Evolutionary conservation across 2,888 invertebrate genomes (phyloP).

Genomic region (Sarcophaga carnaria): DNA sequence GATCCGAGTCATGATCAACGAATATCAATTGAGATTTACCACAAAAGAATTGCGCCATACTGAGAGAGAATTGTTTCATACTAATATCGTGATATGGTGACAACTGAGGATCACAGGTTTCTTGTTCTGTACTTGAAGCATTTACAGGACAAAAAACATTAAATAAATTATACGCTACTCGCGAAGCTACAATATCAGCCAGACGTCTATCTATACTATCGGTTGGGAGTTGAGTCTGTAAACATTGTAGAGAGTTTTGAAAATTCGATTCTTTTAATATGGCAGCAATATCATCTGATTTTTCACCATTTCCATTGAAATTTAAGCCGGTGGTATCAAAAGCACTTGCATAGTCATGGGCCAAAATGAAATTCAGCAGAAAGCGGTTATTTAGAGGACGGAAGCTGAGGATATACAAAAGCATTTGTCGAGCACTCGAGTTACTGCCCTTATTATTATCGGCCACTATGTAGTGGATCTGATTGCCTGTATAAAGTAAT

Average conservation of each 20-base stretch:
- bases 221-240: constrained; percentile 69
- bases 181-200: constrained; percentile 76
- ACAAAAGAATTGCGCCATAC: constrained; percentile 77
- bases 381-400: constrained; percentile 74
- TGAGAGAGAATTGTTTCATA: constrained; percentile 73
- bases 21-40: constrained; percentile 67
- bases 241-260: constrained; percentile 65
- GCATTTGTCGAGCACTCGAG: constrained; percentile 71
- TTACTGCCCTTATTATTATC: neutral
- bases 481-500: too few species aligned
- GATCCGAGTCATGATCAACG: constrained; percentile 74
- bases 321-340: constrained; percentile 73
- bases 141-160: too few species aligned
- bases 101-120: too few species aligned
- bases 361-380: constrained; percentile 75
- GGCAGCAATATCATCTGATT: too few species aligned
- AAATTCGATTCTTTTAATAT: constrained; percentile 2
- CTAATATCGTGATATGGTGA: too few species aligned
- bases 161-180: constrained; percentile 72
- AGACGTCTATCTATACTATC: constrained; percentile 74
- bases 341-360: constrained; percentile 76
- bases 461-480: neutral
- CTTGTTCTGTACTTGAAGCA: too few species aligned
- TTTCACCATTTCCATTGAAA: too few species aligned
- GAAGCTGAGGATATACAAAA: constrained; percentile 67